Base-by-base conservation (phyloP, 2,797 vertebrate species). In the Pygocentrus nattereri region DNA sequence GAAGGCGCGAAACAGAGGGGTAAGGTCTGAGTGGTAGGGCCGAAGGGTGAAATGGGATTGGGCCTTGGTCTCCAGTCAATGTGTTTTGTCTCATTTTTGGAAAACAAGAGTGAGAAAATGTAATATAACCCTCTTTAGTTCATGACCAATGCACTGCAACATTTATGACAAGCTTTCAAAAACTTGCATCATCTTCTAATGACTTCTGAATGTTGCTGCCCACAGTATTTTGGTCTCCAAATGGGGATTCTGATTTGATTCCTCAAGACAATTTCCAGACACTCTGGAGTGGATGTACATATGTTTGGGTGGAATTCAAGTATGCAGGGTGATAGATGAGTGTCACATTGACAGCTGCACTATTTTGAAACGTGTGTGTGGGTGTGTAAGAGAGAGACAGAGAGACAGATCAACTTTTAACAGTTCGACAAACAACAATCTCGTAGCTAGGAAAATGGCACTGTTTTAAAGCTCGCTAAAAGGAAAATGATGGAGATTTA, bases 211-310 rank as follows among this genome's bases (percentile, higher is more conserved):
- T 16, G 44, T 25, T 15, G 13, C 12, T 25, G 41, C 44, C 41
- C 27, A 44, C 68, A 49, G 38, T 5, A 11, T 65, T 65, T 65
- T 65, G 8, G 41, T 19, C 13, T 59, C 5, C 1, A 31, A 64
- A 64, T 38, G 3, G 27, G 15, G 5, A 10, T 23, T n/a, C 23
- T 61, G 84, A 82, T 81, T 74, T 82, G 82, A 85, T 87, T 83
- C 68, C 52, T 78, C 83, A 76, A 80, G 85, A 75, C 81, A 34
- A 70, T 82, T 41, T 18, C 70, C 52, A 23, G 21, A 7, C 23
- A 25, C 25, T 52, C 81, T 34, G 76, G 85, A 85, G 47, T 58
- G 38, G 59, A 61, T 78, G 34, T 34, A 19, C 30, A 21, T 65
- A 65, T 38, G 5, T 47, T 16, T 69, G 67, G 38, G 12, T 30